These are phyloP conservation scores for Crotophaga sulcirostris DNA, from an alignment of 2,113 vertebrate species.

Conservation along the genomic window DNA sequence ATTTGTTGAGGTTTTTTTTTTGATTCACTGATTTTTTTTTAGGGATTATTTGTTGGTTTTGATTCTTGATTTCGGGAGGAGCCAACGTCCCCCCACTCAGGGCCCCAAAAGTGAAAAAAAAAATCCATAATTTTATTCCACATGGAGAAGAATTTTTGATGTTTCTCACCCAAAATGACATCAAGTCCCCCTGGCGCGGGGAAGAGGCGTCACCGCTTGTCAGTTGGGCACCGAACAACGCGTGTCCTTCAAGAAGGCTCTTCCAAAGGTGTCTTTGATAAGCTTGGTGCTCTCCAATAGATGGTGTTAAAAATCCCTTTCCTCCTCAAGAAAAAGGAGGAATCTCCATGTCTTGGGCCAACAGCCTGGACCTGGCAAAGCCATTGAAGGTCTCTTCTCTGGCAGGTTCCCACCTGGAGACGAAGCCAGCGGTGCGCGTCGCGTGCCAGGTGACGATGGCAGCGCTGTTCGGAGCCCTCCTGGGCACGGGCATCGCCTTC, in stretches of 20 bases:
- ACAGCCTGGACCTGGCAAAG: background rate
- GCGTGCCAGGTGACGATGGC: background rate
- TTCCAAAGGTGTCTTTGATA: background rate
- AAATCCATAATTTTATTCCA: background rate
- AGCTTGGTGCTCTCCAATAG: no score
- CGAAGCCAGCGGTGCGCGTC: background rate
- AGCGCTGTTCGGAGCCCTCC: background rate
- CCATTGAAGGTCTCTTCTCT: background rate
- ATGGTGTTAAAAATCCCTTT: rapidly evolving
- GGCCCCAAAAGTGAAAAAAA: background rate
- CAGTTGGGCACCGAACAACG: background rate
- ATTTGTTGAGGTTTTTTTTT: no score
- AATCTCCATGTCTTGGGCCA: no score
- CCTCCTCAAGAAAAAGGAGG: rapidly evolving
- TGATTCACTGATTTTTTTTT: no score
- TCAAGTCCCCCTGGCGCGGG: no score
- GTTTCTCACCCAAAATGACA: background rate
- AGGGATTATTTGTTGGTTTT: no score
- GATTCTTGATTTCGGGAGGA: no score
- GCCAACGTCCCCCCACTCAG: no score
- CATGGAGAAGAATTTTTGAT: background rate
- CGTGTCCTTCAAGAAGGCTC: background rate
- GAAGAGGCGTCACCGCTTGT: rapidly evolving
- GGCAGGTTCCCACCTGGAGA: background rate
- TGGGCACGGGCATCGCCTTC: background rate